Evolutionary conservation across 2,113 vertebrate genomes (phyloP), one percentile per base, ranked within the genome.

Genomic region (Anhinga anhinga): DNA sequence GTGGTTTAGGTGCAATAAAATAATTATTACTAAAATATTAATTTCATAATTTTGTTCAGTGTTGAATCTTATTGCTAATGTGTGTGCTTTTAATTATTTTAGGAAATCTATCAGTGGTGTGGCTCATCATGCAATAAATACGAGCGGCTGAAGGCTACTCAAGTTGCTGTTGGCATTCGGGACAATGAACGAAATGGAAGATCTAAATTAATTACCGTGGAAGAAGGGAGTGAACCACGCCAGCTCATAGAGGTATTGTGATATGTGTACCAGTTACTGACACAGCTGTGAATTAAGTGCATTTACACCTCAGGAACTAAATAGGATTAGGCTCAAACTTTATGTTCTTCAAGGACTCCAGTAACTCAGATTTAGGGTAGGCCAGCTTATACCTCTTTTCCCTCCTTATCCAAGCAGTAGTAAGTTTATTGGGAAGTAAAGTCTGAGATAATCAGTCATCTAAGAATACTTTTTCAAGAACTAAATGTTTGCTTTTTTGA

Each of bases 61-160:
- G 26, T 88, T 90, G 59, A 86, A 55, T 94, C 27, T 52, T 76
- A 11, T 36, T 49, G 30, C 61, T 86, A 69, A 95, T 36, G 6
- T 15, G 13, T 86, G 34, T 80, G 3, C 23, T 70, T 76, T 53
- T 71, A 10, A 97, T 80, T 96, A 5, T 96, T 97, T 44, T 71
- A 99, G 99, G 98, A 96, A 40, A 99, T 99, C 93, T 99, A 99
- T 82, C 99, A 99, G 79, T 99, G 99, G 99, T 99, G 99, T 94
- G 99, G 99, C 65, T 98, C 99, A 17, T 98, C 98, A 0, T 99
- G 98, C 94, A 99, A 99, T 95, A 99, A 98, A 80, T 99, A 98
- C 3, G 99, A 99, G 90, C 96, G 98, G 30, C 97, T 99, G 92
- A 99, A 99, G 94, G 99, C 99, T 38, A 95, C 95, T 8, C 99